A percentile compares a stretch with the other conserved stretches of the same genome.
These are phyloP conservation scores for Trichonephila clavata DNA, from an alignment of 1,140 invertebrate species.

Conservation along the genomic window DNA sequence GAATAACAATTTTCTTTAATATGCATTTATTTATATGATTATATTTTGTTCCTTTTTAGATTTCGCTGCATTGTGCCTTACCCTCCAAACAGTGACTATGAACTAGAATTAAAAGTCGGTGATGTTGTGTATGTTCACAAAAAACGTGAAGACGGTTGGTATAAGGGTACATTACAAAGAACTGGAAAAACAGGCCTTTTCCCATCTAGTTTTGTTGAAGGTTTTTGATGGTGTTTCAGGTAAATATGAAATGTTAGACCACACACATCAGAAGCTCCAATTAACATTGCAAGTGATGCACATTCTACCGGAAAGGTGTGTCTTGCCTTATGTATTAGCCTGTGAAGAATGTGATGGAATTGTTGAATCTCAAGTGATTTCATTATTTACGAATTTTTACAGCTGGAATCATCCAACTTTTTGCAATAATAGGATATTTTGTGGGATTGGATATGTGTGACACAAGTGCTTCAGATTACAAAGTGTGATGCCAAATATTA, in stretches of 20 bases:
- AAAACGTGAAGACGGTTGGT: constrained; percentile 97
- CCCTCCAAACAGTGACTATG: constrained; percentile 96
- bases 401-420: constrained; percentile 2
- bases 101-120: constrained; percentile 92
- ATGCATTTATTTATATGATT: too few relatives aligned
- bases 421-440: background rate
- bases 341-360: background rate
- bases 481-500: constrained; percentile 75
- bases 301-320: constrained; percentile 48
- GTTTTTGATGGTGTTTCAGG: constrained; percentile 70
- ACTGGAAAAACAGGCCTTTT: constrained; percentile 95
- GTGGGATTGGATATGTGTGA: constrained; percentile 29
- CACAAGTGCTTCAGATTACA: constrained; percentile 1
- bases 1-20: too few relatives aligned
- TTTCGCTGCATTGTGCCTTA: constrained; percentile 96
- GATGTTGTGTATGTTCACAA: constrained; percentile 95
- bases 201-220: constrained; percentile 92
- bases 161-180: constrained; percentile 93
- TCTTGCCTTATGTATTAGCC: constrained; percentile 37
- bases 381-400: constrained; percentile 22
- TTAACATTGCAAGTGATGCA: constrained; percentile 46
- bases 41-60: constrained; percentile 80
- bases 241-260: constrained; percentile 4
- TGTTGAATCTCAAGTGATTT: constrained; percentile 54
- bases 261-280: constrained; percentile 32